phyloP scores from a whole-genome alignment of 1,140 invertebrate species.

The Pogonomyrmex barbatus region DNA sequence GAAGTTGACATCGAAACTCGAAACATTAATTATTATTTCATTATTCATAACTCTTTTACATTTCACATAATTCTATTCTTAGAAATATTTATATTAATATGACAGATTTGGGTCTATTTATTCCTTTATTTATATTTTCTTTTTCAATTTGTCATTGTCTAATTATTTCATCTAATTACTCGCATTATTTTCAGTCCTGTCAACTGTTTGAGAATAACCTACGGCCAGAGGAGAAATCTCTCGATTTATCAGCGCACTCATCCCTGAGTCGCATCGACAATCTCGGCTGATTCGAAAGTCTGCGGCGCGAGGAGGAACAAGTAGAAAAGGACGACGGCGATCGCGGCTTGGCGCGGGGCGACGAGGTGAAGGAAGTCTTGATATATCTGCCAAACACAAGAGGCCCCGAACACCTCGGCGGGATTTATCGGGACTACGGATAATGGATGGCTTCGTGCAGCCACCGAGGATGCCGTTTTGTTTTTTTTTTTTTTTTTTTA shows the following conservation, averaged over 20 bases:
- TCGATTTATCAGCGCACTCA: conserved; percentile 70
- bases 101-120: background rate
- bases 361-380: conserved; percentile 79
- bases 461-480: conserved; percentile 71
- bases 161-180: background rate
- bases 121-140: background rate
- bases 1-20: background rate
- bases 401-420: conserved; percentile 72
- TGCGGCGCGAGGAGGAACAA: conserved; percentile 60
- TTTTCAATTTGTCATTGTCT: background rate
- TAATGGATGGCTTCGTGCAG: conserved; percentile 81
- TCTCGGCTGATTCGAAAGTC: conserved; percentile 73
- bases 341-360: conserved; percentile 39
- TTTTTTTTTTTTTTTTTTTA: conserved; percentile 81
- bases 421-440: conserved; percentile 83
- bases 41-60: background rate
- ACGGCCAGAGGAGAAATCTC: conserved; percentile 61
- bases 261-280: conserved; percentile 55
- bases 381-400: conserved; percentile 85
- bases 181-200: background rate
- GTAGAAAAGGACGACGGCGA: conserved; percentile 66
- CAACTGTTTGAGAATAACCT: background rate
- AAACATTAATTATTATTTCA: background rate
- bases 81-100: background rate
- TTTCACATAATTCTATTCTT: background rate